Base-by-base conservation (phyloP, 2,113 vertebrate genomes). In the Rhabdomys dilectus region DNA sequence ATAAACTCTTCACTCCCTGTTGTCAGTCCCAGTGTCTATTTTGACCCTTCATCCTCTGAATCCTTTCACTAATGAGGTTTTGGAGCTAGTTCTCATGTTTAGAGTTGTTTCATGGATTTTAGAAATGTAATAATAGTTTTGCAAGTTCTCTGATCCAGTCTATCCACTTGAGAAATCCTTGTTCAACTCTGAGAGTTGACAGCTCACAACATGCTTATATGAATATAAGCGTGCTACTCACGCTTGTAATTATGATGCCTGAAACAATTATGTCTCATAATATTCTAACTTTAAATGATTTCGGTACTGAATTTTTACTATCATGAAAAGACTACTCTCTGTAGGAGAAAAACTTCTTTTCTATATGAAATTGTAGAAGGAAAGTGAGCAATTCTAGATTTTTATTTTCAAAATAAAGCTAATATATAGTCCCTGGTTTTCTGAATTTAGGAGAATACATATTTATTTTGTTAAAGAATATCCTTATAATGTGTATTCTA, bases 321-420 rank as follows among this genome's bases (percentile, higher is more conserved):
- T 72, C 86, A 88, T 45, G 39, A 8, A 92, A 94, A 97, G 3
- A 0, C 1, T 93, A 73, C 42, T 93, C 7, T 51, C 1, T 89
- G 86, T 13, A n/a, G 68, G 3, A 2, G 3, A 11, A 88, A 31
- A 36, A 51, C 75, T 64, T 62, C 19, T 53, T 78, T 66, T 84
- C 22, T 16, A 7, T 36, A 17, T 1, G 29, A 91, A 92, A 78
- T 80, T 82, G 87, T 73, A 17, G 26, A 45, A 68, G 92, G 82
- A 62, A 58, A 87, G 42, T 77, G 76, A 75, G 36, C 8, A 64
- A 70, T 16, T 34, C 4, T 39, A 80, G 45, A n/a, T 17, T 85
- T 93, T 45, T 94, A 68, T 80, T 85, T 92, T 95, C 21, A 76
- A 13, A 88, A 88, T 81, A 91, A 94, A 85, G 34, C 60, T 48